phyloP scores from a whole-genome alignment of 2,797 vertebrate species.

The Steatocranus sp. region DNA sequence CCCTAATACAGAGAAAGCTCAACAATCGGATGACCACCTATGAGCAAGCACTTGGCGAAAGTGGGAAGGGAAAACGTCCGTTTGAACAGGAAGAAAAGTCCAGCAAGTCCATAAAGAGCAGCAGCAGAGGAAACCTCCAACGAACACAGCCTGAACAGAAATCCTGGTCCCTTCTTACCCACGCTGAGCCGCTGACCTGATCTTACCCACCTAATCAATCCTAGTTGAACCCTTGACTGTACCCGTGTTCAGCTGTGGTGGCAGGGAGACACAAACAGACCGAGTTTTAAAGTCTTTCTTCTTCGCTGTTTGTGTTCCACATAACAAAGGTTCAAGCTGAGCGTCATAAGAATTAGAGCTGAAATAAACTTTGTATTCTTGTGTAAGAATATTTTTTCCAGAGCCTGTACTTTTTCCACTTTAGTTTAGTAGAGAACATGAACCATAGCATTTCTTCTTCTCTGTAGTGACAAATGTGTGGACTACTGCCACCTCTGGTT shows the following conservation, averaged over 20 bases:
- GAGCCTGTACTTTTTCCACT: accelerated
- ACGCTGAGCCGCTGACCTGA: neutral
- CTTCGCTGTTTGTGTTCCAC: neutral
- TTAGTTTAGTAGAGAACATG: neutral
- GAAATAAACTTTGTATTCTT: neutral
- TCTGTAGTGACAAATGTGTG: neutral
- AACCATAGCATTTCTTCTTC: neutral
- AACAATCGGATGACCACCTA: neutral
- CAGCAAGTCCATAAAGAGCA: neutral
- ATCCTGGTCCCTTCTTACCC: neutral
- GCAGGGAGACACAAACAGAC: neutral
- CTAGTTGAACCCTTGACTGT: neutral
- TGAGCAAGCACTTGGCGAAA: neutral
- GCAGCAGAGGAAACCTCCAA: too few relatives aligned
- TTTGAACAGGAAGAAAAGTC: neutral
- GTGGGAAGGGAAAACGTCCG: neutral
- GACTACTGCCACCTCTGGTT: neutral
- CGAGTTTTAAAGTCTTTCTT: neutral
- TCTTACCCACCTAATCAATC: neutral
- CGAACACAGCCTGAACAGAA: neutral
- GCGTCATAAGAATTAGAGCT: neutral
- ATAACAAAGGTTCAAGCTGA: neutral
- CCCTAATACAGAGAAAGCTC: neutral
- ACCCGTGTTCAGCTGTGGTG: neutral
- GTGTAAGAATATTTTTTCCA: neutral